Evolutionary conservation across 2,797 vertebrate genomes (phyloP).

Genomic region (Rhincodon typus): DNA sequence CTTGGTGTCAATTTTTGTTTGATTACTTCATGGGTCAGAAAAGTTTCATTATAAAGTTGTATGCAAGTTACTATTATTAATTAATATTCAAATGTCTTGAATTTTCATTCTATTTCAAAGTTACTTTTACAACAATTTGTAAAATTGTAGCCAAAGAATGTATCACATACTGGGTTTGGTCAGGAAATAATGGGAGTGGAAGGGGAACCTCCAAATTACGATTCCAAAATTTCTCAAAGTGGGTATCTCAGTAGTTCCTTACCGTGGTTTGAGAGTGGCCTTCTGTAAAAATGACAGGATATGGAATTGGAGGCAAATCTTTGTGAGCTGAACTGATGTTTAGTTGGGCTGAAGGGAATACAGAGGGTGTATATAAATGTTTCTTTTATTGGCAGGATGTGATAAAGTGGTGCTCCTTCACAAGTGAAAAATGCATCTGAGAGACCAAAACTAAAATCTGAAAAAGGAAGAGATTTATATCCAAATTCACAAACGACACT

Average conservation of each 20-base stretch:
- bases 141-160: background rate
- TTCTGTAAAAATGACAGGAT: background rate
- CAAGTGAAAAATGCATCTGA: too few species aligned
- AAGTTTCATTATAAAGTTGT: background rate
- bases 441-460: too few species aligned
- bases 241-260: background rate
- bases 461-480: background rate
- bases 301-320: background rate
- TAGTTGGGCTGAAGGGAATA: background rate
- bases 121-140: background rate
- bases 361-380: too few species aligned
- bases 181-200: background rate
- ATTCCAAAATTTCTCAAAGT: background rate
- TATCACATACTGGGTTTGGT: background rate
- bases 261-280: background rate
- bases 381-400: too few species aligned
- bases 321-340: background rate
- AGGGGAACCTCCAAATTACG: background rate
- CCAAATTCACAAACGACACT: background rate
- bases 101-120: background rate
- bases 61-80: background rate
- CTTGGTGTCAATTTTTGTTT: background rate
- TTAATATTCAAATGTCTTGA: background rate
- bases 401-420: background rate
- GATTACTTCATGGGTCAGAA: background rate